Evolutionary conservation across 2,113 vertebrate genomes (phyloP), one percentile per base, ranked within the genome.

Genomic region (Patagioenas fasciata): DNA sequence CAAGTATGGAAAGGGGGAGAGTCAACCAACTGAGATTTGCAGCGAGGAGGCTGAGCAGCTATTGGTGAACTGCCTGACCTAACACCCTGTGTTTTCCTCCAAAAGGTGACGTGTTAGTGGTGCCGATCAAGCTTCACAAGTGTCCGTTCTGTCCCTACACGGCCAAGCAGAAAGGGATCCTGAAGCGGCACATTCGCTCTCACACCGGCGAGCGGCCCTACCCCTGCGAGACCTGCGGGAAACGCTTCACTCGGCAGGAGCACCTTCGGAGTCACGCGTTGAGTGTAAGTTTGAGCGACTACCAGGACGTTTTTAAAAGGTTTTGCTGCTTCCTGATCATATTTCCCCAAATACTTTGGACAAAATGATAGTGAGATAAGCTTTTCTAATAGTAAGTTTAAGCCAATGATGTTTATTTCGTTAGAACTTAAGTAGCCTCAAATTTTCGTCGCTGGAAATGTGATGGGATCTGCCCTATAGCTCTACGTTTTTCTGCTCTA

Each of bases 111-210:
- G 98, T 99, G 83, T 95, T 99, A 73, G 98, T 99, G 44, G 98
- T 99, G 93, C 99, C 99, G 3, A 99, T 99, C 96, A 99, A 99
- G 97, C 98, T 99, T 47, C 99, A 99, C 98, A 99, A 99, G 77
- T 99, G 99, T 64, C 99, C 99, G 0, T 99, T 99, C 98, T 99
- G 99, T 66, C 99, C 99, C 5, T 99, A 99, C 98, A 99, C 99
- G 2, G 99, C 99, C 81, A 99, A 99, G 80, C 99, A 99, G 98
- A 99, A 99, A 84, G 99, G 99, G 8, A 99, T 99, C 84, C 98
- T 99, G 28, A 99, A 99, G 85, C 97, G 99, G 26, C 99, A 99
- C 97, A 99, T 99, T 89, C 99, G 99, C 36, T 99, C 99, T 3
- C 99, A 99, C 98, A 99, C 99, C 0, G 99, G 99, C 1, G 99